These are phyloP conservation scores for Drosophila imparisetae DNA, from an alignment of 2,888 invertebrate genomes.

Conservation along the genomic window DNA sequence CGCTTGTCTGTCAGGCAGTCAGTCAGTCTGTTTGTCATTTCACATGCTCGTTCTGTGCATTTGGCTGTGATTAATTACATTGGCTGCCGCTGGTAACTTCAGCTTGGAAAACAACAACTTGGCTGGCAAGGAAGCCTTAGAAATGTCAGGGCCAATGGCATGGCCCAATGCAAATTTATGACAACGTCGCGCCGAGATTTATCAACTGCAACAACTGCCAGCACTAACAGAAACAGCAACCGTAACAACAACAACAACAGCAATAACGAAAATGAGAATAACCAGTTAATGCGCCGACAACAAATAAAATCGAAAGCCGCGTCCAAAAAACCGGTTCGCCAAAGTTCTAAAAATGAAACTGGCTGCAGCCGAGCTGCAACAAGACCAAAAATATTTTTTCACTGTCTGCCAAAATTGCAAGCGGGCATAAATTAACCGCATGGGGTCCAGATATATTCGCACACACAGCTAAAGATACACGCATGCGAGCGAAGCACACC, in stretches of 20 bases:
- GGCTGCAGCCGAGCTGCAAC: slow-evolving; percentile 57
- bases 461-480: slow-evolving; percentile 30
- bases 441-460: slow-evolving; percentile 72
- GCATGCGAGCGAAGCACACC: slow-evolving; percentile 71
- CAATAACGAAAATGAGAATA: slow-evolving; percentile 51
- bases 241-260: slow-evolving; percentile 43
- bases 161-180: slow-evolving; percentile 78
- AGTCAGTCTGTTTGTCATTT: slow-evolving; percentile 66
- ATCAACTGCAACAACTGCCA: slow-evolving; percentile 69
- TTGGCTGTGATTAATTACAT: slow-evolving; percentile 81
- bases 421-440: slow-evolving; percentile 76
- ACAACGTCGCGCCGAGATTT: slow-evolving; percentile 73
- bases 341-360: slow-evolving; percentile 81
- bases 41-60: slow-evolving; percentile 78
- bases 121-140: slow-evolving; percentile 75
- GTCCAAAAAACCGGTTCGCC: slow-evolving; percentile 76
- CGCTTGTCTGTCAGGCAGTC: slow-evolving; percentile 37
- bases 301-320: slow-evolving; percentile 80
- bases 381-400: slow-evolving; percentile 78
- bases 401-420: slow-evolving; percentile 81
- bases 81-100: slow-evolving; percentile 65
- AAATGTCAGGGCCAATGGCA: slow-evolving; percentile 79
- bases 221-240: slow-evolving; percentile 36
- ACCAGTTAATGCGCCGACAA: slow-evolving; percentile 75
- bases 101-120: slow-evolving; percentile 36